Percentiles rank a stretch among this genome's conserved stretches.
Conservation (phyloP, 64 coral and sea anemone genomes). For the Anthopleura sola region DNA sequence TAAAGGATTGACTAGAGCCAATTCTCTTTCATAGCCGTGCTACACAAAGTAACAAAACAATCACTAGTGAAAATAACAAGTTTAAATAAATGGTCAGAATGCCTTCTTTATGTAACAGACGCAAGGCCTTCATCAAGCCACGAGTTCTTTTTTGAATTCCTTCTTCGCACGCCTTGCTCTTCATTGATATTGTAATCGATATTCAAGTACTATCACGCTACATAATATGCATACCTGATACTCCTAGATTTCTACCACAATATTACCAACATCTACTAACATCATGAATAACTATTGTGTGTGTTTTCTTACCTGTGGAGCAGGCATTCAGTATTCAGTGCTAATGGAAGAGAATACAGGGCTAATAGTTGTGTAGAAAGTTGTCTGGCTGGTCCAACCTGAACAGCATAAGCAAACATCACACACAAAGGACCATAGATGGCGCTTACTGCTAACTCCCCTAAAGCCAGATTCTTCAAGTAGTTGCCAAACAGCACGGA, state of each 20-base stretch:
- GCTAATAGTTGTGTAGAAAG: background rate
- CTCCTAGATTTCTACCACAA: background rate
- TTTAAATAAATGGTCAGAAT: background rate
- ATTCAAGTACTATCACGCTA: background rate
- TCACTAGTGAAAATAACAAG: background rate
- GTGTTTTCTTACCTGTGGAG: constrained; percentile 41
- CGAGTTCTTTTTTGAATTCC: background rate
- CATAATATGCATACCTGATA: background rate
- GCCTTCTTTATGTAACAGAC: background rate
- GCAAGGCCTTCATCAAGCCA: background rate
- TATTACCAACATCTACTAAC: background rate
- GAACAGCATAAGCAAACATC: constrained; percentile 38
- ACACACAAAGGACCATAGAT: constrained; percentile 53
- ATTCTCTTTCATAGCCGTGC: too few species aligned
- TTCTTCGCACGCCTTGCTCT: background rate
- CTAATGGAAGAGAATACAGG: constrained; percentile 31
- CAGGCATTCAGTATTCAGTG: constrained; percentile 34
- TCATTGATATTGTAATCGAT: background rate
- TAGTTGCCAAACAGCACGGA: constrained; percentile 47
- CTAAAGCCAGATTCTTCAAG: constrained; percentile 40
- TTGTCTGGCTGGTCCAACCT: constrained; percentile 31
- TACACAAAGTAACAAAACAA: too few species aligned
- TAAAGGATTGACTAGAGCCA: too few species aligned
- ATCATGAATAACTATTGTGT: constrained; percentile 7
- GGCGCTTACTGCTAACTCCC: constrained; percentile 37